Evolutionary conservation across 35 echinoderm and acorn worm species (phyloP), one percentile per base, ranked within the genome.

Genomic region (Amphiura filiformis): DNA sequence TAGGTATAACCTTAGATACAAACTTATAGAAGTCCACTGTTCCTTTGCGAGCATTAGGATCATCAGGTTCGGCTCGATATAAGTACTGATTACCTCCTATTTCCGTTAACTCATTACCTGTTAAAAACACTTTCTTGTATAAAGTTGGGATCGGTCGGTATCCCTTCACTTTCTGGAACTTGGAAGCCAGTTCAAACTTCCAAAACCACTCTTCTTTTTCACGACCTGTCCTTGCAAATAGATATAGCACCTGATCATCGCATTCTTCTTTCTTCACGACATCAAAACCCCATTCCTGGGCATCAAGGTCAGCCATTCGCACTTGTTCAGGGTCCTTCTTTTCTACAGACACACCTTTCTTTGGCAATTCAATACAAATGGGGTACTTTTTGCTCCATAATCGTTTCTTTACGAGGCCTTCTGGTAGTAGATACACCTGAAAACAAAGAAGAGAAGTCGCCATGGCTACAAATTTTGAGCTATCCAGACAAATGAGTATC

Each of bases 161-260:
- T 0, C 93, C 90, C 26, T 80, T 89, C 0, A 80, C 32, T 39
- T 87, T 89, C 13, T 92, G 38, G 15, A 81, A 87, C 57, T 93
- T 97, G 28, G 88, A 42, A 7, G 96, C 96, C 11, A 89, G 70
- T 39, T 99, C 96, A 80, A 99, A 94, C 34, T 94, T 92, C 92
- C 96, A 94, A 78, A 92, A 99, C 96, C 96, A 99, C 37, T 99
- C 96, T 65, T 99, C 96, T 39, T 99, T 99, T 77, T 99, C 96
- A 4, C 96, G 86, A 20, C 96, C 86, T 18, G 93, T 95, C 79
- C 93, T 82, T 0, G 89, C 90, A 75, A 99, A 99, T 31, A 99
- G 35, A n/a, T 64, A 82, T 23, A 99, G 78, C 30, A 90, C 39
- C 26, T 82, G 87, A 34, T 89, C 87, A n/a, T 92, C 87, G 31